phyloP scores from a whole-genome alignment of 1,140 invertebrate species.

The Adoxophyes honmai region DNA sequence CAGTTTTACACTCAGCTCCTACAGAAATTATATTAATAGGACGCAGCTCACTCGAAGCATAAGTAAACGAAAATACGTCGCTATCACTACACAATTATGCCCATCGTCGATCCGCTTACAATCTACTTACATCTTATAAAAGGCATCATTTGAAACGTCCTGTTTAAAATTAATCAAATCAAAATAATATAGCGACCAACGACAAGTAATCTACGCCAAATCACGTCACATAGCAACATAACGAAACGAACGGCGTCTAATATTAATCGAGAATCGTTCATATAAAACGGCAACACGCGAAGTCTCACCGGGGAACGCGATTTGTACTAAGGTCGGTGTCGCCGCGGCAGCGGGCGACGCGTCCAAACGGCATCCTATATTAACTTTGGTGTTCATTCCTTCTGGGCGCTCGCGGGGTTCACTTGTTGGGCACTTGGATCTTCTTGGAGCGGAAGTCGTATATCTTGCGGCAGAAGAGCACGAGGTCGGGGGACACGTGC shows the following conservation, averaged over 20 bases:
- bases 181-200: slow-evolving; percentile 52
- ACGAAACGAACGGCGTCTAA: slow-evolving; percentile 46
- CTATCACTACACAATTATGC: slow-evolving; percentile 60
- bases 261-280: slow-evolving; percentile 35
- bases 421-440: slow-evolving; percentile 75
- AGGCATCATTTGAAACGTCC: slow-evolving; percentile 66
- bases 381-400: slow-evolving; percentile 50
- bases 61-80: slow-evolving; percentile 33
- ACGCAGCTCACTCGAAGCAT: slow-evolving; percentile 23
- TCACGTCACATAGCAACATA: slow-evolving; percentile 62
- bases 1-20: slow-evolving; percentile 24
- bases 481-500: slow-evolving; percentile 87
- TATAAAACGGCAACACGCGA: slow-evolving; percentile 40
- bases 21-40: slow-evolving; percentile 25
- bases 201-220: slow-evolving; percentile 45
- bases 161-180: slow-evolving; percentile 45
- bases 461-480: slow-evolving; percentile 95
- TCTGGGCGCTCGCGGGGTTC: slow-evolving; percentile 26
- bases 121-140: slow-evolving; percentile 69
- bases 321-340: slow-evolving; percentile 59
- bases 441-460: slow-evolving; percentile 95
- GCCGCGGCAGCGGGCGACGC: slow-evolving; percentile 17
- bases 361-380: slow-evolving; percentile 28
- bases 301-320: slow-evolving; percentile 43
- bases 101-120: slow-evolving; percentile 43